Evolutionary conservation across 2,113 vertebrate species (phyloP).

Genomic region (Sclerurus mexicanus): DNA sequence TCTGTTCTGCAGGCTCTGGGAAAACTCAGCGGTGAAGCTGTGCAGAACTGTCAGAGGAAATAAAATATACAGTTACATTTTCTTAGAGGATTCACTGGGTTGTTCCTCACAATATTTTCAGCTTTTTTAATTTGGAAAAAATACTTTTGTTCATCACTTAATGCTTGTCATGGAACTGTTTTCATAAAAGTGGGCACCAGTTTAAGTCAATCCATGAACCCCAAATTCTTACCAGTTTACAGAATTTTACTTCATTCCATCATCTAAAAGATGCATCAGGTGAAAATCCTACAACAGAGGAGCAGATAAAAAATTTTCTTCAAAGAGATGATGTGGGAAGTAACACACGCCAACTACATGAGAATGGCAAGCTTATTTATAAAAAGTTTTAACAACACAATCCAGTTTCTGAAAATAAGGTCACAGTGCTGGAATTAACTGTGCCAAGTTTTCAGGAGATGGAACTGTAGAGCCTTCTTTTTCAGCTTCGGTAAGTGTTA

Average conservation of each 20-base stretch:
- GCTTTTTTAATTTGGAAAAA: not conserved
- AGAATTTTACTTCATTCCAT: not conserved
- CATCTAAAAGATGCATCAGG: not conserved
- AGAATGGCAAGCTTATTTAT: not conserved
- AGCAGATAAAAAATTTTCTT: not conserved
- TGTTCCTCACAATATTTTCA: not conserved
- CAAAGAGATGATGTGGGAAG: rapidly evolving
- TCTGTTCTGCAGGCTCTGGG: not conserved
- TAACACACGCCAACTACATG: not conserved
- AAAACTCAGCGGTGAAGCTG: not conserved
- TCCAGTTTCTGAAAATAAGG: not conserved
- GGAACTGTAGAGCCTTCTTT: not conserved
- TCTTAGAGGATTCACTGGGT: not conserved
- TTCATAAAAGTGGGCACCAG: not conserved
- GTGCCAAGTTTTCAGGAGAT: not conserved
- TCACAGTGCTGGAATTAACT: not conserved
- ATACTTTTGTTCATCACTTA: not conserved
- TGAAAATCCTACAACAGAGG: not conserved
- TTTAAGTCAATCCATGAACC: not conserved
- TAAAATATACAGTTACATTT: not conserved
- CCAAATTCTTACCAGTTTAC: not conserved
- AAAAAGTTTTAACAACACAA: not conserved
- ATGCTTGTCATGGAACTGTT: not conserved
- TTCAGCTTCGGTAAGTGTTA: not conserved
- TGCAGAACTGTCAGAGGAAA: not conserved